Evolutionary conservation across 2,888 invertebrate genomes (phyloP), one percentile per base, ranked within the genome.

Genomic region (Chaetoderma sp.): DNA sequence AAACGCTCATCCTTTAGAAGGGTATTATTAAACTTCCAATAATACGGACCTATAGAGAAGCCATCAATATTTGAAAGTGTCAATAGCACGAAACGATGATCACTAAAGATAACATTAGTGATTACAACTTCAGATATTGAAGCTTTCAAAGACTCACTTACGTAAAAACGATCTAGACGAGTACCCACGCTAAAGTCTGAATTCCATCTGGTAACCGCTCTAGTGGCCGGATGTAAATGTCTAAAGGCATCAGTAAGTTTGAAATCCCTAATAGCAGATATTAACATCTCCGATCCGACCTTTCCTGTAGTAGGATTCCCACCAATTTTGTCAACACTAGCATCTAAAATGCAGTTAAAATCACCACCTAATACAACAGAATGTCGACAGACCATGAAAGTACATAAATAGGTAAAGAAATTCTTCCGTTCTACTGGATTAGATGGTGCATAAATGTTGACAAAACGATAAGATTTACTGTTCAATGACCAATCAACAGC

Each of bases 281-380:
- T 25, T 1, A 60, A 5, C 8, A 32, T 33, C 28, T 23, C 21
- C 4, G 60, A 45, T 18, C 60, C 60, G 4, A 49, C 23, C 8
- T 33, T 23, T 16, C 60, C 60, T 18, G 32, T 13, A 21, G 6
- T 2, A 13, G 49, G 49, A 23, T 49, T 60, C 1, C 60, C 60
- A 3, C 60, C 60, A 5, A 18, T 16, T 28, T 60, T 60, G 32
- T 60, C 60, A 6, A 60, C 10, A 4, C 10, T 5, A n/a, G 27
- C 13, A 39, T 47, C 25, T 6, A 32, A 10, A 4, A 60, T 36
- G 32, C 60, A 60, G 23, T 60, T 60, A 23, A 60, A 60, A 39
- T 60, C 60, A 6, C 60, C 60, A 23, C 44, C 60, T 2, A 60
- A 30, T 10, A 60, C 28, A 32, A 60, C 13, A 16, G n/a, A 16